Conservation (phyloP, 2,113 vertebrate species). For the Erinaceus europaeus region DNA sequence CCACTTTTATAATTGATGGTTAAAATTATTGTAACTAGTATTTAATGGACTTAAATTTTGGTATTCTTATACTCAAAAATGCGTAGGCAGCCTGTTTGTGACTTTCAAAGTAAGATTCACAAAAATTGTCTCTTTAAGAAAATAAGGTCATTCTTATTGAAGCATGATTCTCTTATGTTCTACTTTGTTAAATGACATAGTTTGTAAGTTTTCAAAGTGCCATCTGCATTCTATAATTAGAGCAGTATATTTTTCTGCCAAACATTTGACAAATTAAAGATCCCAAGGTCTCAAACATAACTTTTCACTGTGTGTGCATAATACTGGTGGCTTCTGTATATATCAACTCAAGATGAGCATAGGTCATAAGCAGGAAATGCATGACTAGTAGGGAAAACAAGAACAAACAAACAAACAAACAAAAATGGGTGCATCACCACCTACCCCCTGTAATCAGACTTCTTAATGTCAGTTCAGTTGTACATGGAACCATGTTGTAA, state of each 20-base stretch:
- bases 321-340: constrained; percentile 44
- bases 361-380: background rate
- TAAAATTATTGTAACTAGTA: background rate
- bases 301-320: constrained; percentile 36
- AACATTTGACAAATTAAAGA: constrained; percentile 71
- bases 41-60: background rate
- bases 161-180: constrained; percentile 13
- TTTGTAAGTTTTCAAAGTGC: constrained; percentile 66
- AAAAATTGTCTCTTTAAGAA: constrained; percentile 24
- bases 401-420: background rate
- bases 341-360: constrained; percentile 34
- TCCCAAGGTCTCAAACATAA: constrained; percentile 52
- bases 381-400: background rate
- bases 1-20: constrained; percentile 34
- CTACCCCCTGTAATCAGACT: no score
- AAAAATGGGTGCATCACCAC: background rate
- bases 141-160: constrained; percentile 46
- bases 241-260: constrained; percentile 64
- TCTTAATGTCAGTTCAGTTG: no score
- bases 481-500: no score
- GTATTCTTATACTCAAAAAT: background rate
- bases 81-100: background rate
- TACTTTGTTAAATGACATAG: constrained; percentile 52
- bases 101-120: constrained; percentile 12
- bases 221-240: constrained; percentile 78